Conservation (phyloP, 1,140 invertebrate species). For the Mycetomoellerius zeteki region DNA sequence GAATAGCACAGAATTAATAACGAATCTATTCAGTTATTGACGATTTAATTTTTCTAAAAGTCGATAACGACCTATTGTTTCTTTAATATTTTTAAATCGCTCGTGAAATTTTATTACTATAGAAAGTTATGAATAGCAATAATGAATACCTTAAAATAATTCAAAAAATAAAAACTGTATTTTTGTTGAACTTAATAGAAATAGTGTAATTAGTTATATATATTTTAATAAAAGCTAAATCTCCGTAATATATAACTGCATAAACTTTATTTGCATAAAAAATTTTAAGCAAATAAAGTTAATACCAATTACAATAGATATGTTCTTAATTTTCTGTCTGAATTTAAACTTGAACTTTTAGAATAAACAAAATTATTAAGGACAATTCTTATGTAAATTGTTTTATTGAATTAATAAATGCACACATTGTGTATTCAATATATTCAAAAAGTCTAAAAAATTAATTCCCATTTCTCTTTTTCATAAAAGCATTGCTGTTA, state of each 20-base stretch:
- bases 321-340: not conserved
- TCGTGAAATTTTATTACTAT: not conserved
- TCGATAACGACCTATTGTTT: conserved; percentile 29
- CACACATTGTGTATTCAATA: not conserved
- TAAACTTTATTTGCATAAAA: too few relatives aligned
- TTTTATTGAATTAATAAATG: not conserved
- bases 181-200: conserved; percentile 11
- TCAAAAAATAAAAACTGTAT: not conserved
- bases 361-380: not conserved
- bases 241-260: not conserved
- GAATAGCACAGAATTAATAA: not conserved
- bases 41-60: conserved; percentile 8
- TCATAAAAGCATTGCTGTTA: conserved; percentile 9
- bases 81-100: not conserved
- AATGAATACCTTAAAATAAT: conserved; percentile 19
- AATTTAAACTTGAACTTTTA: not conserved
- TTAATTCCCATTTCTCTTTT: not conserved
- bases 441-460: not conserved
- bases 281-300: not conserved
- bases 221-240: conserved; percentile 25
- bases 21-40: not conserved
- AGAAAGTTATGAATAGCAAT: not conserved
- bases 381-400: not conserved
- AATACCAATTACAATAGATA: not conserved
- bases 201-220: not conserved